phyloP scores from a whole-genome alignment of 2,888 invertebrate genomes.

The Liodrosophila aerea region DNA sequence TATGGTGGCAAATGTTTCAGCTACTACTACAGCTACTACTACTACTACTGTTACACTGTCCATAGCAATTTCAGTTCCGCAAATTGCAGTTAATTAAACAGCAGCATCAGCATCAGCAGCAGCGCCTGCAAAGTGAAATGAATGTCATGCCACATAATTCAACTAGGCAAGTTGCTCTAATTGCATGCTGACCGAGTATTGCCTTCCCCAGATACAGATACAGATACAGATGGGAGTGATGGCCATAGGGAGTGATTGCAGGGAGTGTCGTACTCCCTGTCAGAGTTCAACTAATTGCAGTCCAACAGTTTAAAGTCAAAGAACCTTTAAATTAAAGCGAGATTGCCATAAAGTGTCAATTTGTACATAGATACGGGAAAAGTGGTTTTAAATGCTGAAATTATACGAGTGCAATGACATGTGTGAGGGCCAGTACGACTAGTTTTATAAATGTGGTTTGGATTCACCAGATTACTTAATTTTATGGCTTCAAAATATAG shows the following conservation, averaged over 20 bases:
- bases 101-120: conserved; percentile 27
- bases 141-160: conserved; percentile 49
- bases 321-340: conserved; percentile 63
- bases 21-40: too few species aligned
- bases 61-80: conserved; percentile 42
- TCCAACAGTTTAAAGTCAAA: conserved; percentile 60
- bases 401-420: too few species aligned
- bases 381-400: too few species aligned
- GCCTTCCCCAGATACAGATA: neutral
- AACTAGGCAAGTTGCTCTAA: conserved; percentile 52
- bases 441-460: neutral
- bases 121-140: conserved; percentile 5
- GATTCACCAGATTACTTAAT: neutral
- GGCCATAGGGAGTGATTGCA: too few species aligned
- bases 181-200: conserved; percentile 41
- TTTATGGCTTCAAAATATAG: neutral
- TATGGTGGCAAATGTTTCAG: conserved; percentile 43
- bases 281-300: conserved; percentile 69
- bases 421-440: too few species aligned
- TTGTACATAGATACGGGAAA: too few species aligned
- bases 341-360: too few species aligned
- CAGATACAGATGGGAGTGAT: too few species aligned
- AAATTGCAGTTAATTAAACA: conserved; percentile 69
- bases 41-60: too few species aligned
- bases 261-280: conserved; percentile 30